These are phyloP conservation scores for Halichoeres trimaculatus DNA, from an alignment of 2,113 vertebrate genomes.

Conservation along the genomic window DNA sequence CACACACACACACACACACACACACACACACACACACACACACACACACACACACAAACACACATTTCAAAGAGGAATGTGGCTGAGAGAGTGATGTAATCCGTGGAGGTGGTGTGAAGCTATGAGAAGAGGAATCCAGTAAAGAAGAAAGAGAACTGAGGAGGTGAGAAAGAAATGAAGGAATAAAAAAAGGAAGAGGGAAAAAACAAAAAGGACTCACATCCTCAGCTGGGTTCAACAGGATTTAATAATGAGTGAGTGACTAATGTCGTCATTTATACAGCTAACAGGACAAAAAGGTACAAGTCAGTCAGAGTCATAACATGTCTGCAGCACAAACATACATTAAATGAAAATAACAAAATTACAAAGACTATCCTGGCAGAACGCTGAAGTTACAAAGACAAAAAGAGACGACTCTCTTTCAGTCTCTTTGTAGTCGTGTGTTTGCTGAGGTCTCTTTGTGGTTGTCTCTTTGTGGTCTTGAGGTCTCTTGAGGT, in stretches of 20 bases:
- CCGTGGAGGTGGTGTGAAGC: background rate
- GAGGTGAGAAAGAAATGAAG: background rate
- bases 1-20: background rate
- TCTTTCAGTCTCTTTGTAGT: background rate
- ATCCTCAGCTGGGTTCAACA: background rate
- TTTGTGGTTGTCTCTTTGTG: background rate
- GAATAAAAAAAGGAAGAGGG: background rate
- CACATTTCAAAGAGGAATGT: background rate
- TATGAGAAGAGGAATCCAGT: background rate
- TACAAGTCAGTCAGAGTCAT: background rate
- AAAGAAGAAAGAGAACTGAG: background rate
- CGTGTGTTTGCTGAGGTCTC: background rate
- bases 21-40: background rate
- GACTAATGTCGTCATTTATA: background rate
- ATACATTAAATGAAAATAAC: background rate
- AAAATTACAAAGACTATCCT: background rate
- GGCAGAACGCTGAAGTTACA: background rate
- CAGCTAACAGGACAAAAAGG: background rate
- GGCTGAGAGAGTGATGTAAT: constrained; percentile 25
- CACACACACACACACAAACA: constrained; percentile 16
- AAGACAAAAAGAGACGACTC: background rate
- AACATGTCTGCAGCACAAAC: background rate
- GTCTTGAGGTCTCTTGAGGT: background rate
- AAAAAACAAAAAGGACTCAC: background rate
- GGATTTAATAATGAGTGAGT: background rate